Base-by-base conservation (phyloP, 2,888 invertebrate genomes). In the Fragum whitleyi region DNA sequence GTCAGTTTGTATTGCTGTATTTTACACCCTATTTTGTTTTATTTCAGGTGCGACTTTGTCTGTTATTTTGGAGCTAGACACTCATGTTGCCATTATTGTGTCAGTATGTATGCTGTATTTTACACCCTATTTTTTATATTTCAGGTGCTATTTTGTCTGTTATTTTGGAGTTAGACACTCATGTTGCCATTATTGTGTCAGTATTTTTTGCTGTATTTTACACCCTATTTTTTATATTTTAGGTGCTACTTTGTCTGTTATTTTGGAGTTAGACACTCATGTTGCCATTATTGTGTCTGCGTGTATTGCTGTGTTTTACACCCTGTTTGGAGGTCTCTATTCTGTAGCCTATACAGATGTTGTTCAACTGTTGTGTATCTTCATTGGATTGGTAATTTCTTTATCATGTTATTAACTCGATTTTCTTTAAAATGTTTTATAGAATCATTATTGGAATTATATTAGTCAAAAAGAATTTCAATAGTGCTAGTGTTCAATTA, bases 341-440 rank as follows among this genome's bases (percentile, higher is more conserved):
- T 97, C 98, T 74, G 99, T 99, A 81, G 99, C 99, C 0, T 99
- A 99, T 94, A 99, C 99, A 0, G 99, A 99, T 94, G 99, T 99
- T 91, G 98, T 99, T 90, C 99, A 99, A 94, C 95, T 99, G 65
- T 98, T 98, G 95, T 99, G 98, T 95, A 99, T 99, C 93, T 98
- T 99, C 95, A 96, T 99, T 91, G 99, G 99, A 39, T 95, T 99
- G 94, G 96, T 96, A 90, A 94, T 95, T n/a, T 94, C 68, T 26
- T 19, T 11, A 11, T 5, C 0, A 9, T 67, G 39, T 36, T 36
- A 36, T 36, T 21, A 16, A 9, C 23, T 57, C n/a, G 9, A 7
- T 42, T 47, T 32, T 21, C 11, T n/a, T n/a, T n/a, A n/a, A n/a
- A n/a, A n/a, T n/a, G n/a, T n/a, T n/a, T n/a, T n/a, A n/a, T n/a